A percentile compares a stretch with the other conserved stretches of the same genome.
phyloP scores from a whole-genome alignment of 1,140 invertebrate genomes.

The Panagrolaimus sp. region DNA sequence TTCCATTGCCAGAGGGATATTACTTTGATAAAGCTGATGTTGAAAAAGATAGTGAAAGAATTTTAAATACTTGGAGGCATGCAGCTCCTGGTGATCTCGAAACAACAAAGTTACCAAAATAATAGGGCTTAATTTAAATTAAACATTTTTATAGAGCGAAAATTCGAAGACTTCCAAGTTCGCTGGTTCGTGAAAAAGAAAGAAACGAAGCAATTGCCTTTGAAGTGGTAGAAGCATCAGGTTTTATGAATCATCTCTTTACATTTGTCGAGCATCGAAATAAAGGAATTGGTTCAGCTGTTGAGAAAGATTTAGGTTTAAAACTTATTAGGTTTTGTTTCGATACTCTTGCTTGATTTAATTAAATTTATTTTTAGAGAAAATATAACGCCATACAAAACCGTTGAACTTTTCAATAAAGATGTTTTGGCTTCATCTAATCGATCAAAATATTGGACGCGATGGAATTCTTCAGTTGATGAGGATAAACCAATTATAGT shows the following conservation, averaged over 20 bases:
- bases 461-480: background rate
- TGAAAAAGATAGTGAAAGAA: background rate
- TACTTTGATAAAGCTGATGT: slow-evolving; percentile 7
- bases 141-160: background rate
- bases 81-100: background rate
- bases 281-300: background rate
- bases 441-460: background rate
- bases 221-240: background rate
- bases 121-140: background rate
- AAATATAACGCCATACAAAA: background rate
- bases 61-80: background rate
- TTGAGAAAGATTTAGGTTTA: background rate
- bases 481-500: background rate
- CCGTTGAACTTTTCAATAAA: slow-evolving; percentile 10
- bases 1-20: background rate
- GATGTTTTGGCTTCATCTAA: background rate
- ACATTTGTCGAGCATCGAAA: background rate
- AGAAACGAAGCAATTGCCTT: background rate
- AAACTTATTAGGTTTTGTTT: background rate
- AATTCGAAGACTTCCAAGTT: background rate
- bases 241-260: background rate
- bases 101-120: background rate
- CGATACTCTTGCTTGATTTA: too few species aligned
- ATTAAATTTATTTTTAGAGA: slow-evolving; percentile 10
- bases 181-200: background rate